phyloP scores from a whole-genome alignment of 2,797 vertebrate genomes.

The Enteromius afrohamiltoni region DNA sequence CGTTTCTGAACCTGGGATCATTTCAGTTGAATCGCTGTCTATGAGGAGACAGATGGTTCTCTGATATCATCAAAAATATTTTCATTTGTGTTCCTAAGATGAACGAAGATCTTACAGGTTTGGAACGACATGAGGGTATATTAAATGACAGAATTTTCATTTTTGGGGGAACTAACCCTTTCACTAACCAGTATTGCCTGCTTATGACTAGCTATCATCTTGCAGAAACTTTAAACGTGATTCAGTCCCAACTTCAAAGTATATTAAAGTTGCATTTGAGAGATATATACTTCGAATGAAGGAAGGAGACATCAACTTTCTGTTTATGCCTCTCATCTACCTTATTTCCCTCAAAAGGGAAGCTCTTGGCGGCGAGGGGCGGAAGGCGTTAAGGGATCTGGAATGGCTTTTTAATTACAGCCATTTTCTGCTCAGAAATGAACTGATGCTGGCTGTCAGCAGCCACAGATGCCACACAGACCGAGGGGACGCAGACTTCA shows the following conservation, averaged over 20 bases:
- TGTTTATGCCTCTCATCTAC: not conserved
- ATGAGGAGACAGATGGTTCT: too few species aligned
- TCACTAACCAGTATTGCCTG: not conserved
- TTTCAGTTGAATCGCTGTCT: too few species aligned
- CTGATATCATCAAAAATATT: too few species aligned
- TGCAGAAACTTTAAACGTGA: not conserved
- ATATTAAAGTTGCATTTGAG: not conserved
- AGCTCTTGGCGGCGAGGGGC: constrained; percentile 21
- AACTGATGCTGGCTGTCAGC: constrained; percentile 53
- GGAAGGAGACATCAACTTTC: constrained; percentile 12
- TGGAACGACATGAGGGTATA: too few species aligned
- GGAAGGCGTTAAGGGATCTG: constrained; percentile 41
- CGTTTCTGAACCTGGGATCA: too few species aligned
- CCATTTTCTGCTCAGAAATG: constrained; percentile 44
- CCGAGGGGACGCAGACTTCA: not conserved
- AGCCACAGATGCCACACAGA: constrained; percentile 50
- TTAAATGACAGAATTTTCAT: too few species aligned
- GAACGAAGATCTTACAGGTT: too few species aligned
- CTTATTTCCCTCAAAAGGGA: constrained; percentile 10
- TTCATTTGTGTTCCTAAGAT: too few species aligned
- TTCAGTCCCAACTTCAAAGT: not conserved
- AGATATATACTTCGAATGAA: not conserved
- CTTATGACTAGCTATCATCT: not conserved
- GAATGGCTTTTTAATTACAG: constrained; percentile 62
- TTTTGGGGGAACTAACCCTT: not conserved